A percentile compares a stretch with the other conserved stretches of the same genome.
Evolutionary conservation across 2,113 vertebrate genomes (phyloP).

Genomic region (Thamnaconus septentrionalis): DNA sequence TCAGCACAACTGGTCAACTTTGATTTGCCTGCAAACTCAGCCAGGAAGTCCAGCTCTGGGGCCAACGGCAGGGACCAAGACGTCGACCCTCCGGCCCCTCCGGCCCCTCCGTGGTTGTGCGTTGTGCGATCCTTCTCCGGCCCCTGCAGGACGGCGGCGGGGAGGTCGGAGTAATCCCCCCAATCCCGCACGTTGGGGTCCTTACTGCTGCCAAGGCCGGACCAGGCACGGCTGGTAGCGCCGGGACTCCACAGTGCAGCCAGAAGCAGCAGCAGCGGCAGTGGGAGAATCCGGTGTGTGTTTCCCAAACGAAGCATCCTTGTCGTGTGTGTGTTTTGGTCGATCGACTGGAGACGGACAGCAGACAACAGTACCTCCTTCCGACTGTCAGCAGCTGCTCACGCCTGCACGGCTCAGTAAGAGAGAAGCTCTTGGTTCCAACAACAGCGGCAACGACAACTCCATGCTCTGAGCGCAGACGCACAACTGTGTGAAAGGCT

Average conservation of each 20-base stretch:
- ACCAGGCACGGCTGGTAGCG: slow-evolving; percentile 24
- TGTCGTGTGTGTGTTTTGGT: background rate
- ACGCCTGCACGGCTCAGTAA: no score
- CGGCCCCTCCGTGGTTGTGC: slow-evolving; percentile 22
- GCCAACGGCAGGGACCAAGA: slow-evolving; percentile 15
- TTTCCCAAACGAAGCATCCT: slow-evolving; percentile 56
- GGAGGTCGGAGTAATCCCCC: slow-evolving; percentile 70
- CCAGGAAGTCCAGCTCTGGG: slow-evolving; percentile 73
- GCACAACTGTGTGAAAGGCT: background rate
- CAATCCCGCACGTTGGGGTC: slow-evolving; percentile 69
- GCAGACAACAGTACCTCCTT: slow-evolving; percentile 17
- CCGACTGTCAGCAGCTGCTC: background rate
- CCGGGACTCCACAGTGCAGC: slow-evolving; percentile 58
- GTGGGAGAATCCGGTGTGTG: slow-evolving; percentile 5
- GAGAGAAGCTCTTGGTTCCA: no score
- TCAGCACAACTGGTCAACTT: background rate
- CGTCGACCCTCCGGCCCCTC: slow-evolving; percentile 15
- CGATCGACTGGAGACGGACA: slow-evolving; percentile 25
- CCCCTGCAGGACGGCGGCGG: slow-evolving; percentile 39
- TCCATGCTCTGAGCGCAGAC: no score
- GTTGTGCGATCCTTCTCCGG: slow-evolving; percentile 44
- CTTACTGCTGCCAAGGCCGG: slow-evolving; percentile 25
- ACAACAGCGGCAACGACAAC: no score
- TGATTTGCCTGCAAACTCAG: slow-evolving; percentile 68
- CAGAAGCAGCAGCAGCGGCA: slow-evolving; percentile 42